Base-by-base conservation (phyloP, 2,113 vertebrate genomes). In the Eretmochelys imbricata region DNA sequence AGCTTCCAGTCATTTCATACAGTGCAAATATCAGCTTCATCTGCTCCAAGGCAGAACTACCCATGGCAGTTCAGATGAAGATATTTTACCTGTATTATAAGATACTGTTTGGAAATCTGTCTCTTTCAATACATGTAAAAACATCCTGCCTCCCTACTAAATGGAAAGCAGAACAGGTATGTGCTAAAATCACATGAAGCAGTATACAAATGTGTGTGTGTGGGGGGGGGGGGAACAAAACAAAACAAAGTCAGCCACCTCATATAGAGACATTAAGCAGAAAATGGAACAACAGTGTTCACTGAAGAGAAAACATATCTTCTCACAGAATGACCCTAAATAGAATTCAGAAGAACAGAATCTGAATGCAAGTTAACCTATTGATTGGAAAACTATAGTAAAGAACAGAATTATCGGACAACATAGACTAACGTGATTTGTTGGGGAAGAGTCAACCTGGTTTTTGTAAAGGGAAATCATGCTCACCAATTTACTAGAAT, bases 301-400 rank as follows among this genome's bases (percentile, higher is more conserved):
- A 50, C 16, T 79, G 65, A 50, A 85, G 88, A 82, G 11, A 7
- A 35, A 16, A 82, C 48, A 38, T 19, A 2, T 81, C 7, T 24
- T 50, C 38, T 91, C 14, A 13, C 0, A 38, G 19, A 38, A 0
- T 27, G 10, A 9, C 1, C 6, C 3, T n/a, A 76, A 17, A 50
- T 10, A 46, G 85, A 49, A 54, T 24, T 5, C 75, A 57, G 35
- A 82, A 16, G 10, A 80, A 20, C 84, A 50, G 20, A 78, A 20
- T 65, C 49, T 55, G 50, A n/a, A 69, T 78, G 38, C 50, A 10
- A 46, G 20, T 17, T 24, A 2, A 5, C 4, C n/a, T 8, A 2
- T 5, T 82, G 50, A 19, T 29, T 59, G 25, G 25, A 59, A 59
- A 55, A 55, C 24, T 57, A 57, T 57, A 25, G 55, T 57, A 57